phyloP scores from a whole-genome alignment of 2,113 vertebrate genomes.

The Emydocephalus ijimae region DNA sequence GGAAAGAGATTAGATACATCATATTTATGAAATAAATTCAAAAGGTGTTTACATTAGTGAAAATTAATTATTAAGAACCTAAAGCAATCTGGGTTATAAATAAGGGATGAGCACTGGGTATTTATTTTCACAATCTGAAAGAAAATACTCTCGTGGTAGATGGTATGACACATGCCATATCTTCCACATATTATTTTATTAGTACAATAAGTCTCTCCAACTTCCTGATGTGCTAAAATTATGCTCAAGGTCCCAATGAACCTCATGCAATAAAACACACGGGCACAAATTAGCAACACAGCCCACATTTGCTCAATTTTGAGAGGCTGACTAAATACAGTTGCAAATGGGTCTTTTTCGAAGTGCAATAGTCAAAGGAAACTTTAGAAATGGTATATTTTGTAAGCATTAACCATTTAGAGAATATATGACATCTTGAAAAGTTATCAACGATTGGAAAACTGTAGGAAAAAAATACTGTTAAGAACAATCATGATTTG shows the following conservation, averaged over 20 bases:
- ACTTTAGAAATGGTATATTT: neutral
- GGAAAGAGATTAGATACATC: neutral
- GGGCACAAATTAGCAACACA: slow-evolving; percentile 31
- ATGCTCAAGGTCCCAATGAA: neutral
- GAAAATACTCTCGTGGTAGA: slow-evolving; percentile 8
- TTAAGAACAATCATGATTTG: neutral
- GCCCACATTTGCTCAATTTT: neutral
- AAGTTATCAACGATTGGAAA: neutral
- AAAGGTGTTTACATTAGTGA: slow-evolving; percentile 14
- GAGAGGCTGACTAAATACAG: slow-evolving; percentile 14
- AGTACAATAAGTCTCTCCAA: slow-evolving; percentile 24
- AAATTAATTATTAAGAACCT: slow-evolving; percentile 32
- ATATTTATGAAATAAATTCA: slow-evolving; percentile 12
- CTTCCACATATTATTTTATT: slow-evolving; percentile 26
- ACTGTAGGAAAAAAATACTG: neutral
- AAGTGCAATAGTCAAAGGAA: slow-evolving; percentile 7
- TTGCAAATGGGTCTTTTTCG: slow-evolving; percentile 26
- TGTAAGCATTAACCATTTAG: slow-evolving; percentile 17
- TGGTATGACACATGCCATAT: slow-evolving; percentile 8
- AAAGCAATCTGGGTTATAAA: slow-evolving; percentile 18
- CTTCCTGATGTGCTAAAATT: slow-evolving; percentile 5
- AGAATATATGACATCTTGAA: slow-evolving; percentile 14
- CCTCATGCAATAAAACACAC: slow-evolving; percentile 14
- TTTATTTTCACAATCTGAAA: slow-evolving; percentile 38
- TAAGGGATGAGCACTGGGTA: slow-evolving; percentile 18